These are phyloP conservation scores for Sycophaga agraensis DNA, from an alignment of 1,140 invertebrate genomes.

Conservation along the genomic window DNA sequence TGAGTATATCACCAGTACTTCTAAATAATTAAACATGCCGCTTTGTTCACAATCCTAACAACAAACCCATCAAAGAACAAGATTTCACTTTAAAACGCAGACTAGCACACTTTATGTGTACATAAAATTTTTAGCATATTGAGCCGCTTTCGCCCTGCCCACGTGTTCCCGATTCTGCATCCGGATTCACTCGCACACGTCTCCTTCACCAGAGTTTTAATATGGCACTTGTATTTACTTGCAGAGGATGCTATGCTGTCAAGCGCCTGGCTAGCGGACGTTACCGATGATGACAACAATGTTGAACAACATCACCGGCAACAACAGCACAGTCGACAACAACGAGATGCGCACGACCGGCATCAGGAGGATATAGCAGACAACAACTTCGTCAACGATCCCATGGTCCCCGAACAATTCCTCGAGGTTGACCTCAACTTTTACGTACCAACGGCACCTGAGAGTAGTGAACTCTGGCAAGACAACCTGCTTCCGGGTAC, in stretches of 20 bases:
- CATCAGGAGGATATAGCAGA: not conserved
- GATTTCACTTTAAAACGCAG: too few relatives aligned
- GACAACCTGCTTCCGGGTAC: not conserved
- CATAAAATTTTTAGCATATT: too few relatives aligned
- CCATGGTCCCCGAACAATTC: constrained; percentile 26
- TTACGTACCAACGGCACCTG: constrained; percentile 21
- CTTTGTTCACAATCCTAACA: too few relatives aligned
- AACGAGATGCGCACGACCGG: not conserved
- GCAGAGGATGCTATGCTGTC: constrained; percentile 25
- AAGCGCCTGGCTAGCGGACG: constrained; percentile 15
- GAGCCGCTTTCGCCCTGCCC: too few relatives aligned
- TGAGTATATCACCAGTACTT: too few relatives aligned
- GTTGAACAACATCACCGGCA: not conserved
- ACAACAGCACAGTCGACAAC: not conserved
- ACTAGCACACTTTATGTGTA: too few relatives aligned
- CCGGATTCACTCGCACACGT: too few relatives aligned
- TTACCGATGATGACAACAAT: constrained; percentile 15
- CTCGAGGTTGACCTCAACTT: constrained; percentile 30
- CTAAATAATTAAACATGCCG: too few relatives aligned
- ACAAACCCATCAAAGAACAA: too few relatives aligned
- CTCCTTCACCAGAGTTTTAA: too few relatives aligned
- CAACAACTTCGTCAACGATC: not conserved
- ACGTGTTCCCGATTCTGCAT: too few relatives aligned
- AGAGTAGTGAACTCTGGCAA: constrained; percentile 29
- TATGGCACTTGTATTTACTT: too few relatives aligned